Evolutionary conservation across 2,888 invertebrate genomes (phyloP).

Genomic region (Amphipyra tragopoginis): DNA sequence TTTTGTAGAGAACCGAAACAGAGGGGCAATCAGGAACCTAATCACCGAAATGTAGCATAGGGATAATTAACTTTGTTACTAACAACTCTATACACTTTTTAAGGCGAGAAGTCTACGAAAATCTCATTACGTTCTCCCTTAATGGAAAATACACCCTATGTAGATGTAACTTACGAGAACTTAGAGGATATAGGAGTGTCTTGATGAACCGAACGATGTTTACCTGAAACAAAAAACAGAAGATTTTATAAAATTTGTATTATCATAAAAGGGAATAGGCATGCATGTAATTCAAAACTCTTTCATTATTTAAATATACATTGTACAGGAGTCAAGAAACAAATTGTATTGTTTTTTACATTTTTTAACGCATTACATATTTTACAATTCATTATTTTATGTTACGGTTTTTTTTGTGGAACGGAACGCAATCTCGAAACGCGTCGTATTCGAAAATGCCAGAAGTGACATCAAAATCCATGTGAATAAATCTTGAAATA

Average conservation of each 20-base stretch:
- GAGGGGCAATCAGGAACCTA: slow-evolving; percentile 14
- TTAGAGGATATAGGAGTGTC: slow-evolving; percentile 1
- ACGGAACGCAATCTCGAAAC: too few species aligned
- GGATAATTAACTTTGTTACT: slow-evolving; percentile 33
- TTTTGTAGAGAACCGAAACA: not conserved
- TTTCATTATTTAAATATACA: too few species aligned
- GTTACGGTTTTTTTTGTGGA: too few species aligned
- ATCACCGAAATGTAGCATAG: slow-evolving; percentile 24
- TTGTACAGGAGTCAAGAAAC: too few species aligned
- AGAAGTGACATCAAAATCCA: too few species aligned
- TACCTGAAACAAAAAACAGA: slow-evolving; percentile 44
- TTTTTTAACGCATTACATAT: too few species aligned
- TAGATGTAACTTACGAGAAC: slow-evolving; percentile 33
- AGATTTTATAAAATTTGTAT: not conserved
- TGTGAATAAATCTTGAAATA: too few species aligned
- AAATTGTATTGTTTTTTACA: too few species aligned
- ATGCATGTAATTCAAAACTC: too few species aligned
- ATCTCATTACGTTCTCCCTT: slow-evolving; percentile 27
- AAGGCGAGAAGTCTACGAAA: slow-evolving; percentile 24
- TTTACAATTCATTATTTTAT: too few species aligned
- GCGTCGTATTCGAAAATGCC: too few species aligned
- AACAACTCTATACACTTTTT: slow-evolving; percentile 21
- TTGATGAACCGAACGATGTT: slow-evolving; percentile 18
- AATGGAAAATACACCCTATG: slow-evolving; percentile 27
- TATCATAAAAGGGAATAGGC: too few species aligned